Evolutionary conservation across 1,140 invertebrate species (phyloP).

Genomic region (Drosophila suzukii): DNA sequence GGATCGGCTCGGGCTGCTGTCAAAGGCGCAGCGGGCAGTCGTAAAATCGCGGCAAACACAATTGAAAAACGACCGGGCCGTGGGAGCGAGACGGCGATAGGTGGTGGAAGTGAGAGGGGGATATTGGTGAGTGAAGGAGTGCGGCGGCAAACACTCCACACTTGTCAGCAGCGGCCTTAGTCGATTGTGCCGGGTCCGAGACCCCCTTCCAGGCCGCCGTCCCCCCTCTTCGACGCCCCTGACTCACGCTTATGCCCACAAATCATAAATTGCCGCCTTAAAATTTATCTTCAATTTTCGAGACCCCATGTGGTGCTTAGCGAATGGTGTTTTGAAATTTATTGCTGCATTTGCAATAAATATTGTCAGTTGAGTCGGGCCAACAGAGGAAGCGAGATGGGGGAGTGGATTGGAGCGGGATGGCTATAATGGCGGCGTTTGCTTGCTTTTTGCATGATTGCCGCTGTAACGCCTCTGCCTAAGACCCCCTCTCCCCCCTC

Average conservation of each 20-base stretch:
- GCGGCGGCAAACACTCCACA: slow-evolving; percentile 81
- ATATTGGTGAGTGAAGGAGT: slow-evolving; percentile 69
- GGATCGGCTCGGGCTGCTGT: slow-evolving; percentile 53
- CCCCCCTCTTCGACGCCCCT: slow-evolving; percentile 2
- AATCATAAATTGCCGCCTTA: slow-evolving; percentile 85
- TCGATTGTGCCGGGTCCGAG: slow-evolving; percentile 2
- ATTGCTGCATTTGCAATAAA: slow-evolving; percentile 85
- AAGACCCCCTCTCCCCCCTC: slow-evolving; percentile 17
- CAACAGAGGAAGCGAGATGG: slow-evolving; percentile 16
- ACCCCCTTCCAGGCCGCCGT: not conserved
- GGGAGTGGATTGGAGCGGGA: slow-evolving; percentile 4
- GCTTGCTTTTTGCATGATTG: slow-evolving; percentile 71
- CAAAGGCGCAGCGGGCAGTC: slow-evolving; percentile 73
- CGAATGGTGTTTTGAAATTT: slow-evolving; percentile 85
- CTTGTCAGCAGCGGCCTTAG: slow-evolving; percentile 67
- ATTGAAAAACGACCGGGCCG: slow-evolving; percentile 61
- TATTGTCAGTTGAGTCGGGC: slow-evolving; percentile 77
- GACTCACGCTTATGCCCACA: slow-evolving; percentile 80
- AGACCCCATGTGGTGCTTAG: slow-evolving; percentile 84
- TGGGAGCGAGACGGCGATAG: slow-evolving; percentile 5
- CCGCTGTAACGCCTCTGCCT: slow-evolving; percentile 77
- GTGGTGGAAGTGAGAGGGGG: slow-evolving; percentile 6
- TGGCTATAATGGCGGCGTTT: slow-evolving; percentile 63
- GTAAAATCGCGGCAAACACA: slow-evolving; percentile 74
- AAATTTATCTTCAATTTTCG: slow-evolving; percentile 85